These are phyloP conservation scores for Leptinotarsa texana DNA, from an alignment of 1,140 invertebrate species.

Conservation along the genomic window DNA sequence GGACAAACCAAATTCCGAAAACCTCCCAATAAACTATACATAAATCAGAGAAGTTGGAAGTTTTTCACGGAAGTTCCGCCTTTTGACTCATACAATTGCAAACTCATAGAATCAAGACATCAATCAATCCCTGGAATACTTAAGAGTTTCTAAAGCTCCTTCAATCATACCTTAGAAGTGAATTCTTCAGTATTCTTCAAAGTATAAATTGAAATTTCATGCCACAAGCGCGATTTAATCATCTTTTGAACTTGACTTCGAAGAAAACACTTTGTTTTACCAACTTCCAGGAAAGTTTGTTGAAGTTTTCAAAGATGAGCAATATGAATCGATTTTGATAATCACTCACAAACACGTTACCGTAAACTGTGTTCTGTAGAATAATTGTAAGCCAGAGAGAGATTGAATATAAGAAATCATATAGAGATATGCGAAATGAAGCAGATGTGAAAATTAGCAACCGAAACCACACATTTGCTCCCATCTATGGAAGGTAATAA, in stretches of 20 bases:
- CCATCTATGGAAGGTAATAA: no score
- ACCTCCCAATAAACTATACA: neutral
- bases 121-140: conserved; percentile 45
- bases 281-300: neutral
- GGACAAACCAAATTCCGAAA: neutral
- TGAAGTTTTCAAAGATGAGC: no score
- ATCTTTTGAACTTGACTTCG: conserved; percentile 7
- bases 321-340: no score
- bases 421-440: no score
- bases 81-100: neutral
- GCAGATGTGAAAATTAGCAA: no score
- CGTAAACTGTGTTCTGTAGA: no score
- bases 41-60: neutral
- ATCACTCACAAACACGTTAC: no score
- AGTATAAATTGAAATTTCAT: conserved; percentile 35
- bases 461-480: no score
- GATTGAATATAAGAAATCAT: no score
- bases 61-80: neutral
- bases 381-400: no score
- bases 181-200: conserved; percentile 29
- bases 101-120: conserved; percentile 31
- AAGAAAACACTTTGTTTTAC: conserved; percentile 10
- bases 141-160: conserved; percentile 30
- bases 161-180: conserved; percentile 32
- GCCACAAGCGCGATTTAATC: neutral